Conservation (phyloP, 2,113 vertebrate genomes). For the Pimephales promelas region DNA sequence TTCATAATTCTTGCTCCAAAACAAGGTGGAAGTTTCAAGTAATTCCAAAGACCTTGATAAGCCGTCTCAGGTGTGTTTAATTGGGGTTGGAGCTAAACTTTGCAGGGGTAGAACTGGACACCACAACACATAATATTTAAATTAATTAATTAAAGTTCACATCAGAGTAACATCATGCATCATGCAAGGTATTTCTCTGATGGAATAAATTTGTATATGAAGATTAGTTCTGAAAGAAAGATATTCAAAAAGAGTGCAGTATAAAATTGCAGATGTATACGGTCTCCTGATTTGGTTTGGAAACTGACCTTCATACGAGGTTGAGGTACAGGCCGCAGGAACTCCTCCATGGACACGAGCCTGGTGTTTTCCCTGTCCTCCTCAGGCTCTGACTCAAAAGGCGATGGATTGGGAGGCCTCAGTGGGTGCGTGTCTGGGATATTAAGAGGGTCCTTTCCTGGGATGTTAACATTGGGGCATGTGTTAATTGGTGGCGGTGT, state of each 20-base stretch:
- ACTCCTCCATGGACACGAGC: conserved; percentile 78
- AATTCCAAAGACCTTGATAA: neutral
- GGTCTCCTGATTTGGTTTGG: too few species aligned
- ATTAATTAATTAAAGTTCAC: neutral
- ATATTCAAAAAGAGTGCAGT: neutral
- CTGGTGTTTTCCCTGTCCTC: conserved; percentile 71
- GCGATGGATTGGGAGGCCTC: conserved; percentile 65
- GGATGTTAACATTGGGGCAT: conserved; percentile 56
- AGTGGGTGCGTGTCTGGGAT: conserved; percentile 60
- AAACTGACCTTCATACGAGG: conserved; percentile 69
- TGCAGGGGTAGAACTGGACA: neutral
- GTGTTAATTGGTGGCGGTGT: conserved; percentile 62
- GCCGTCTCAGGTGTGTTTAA: neutral
- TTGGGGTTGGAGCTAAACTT: neutral
- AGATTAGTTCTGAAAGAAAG: neutral
- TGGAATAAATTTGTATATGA: neutral
- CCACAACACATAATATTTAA: neutral
- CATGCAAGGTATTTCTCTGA: neutral
- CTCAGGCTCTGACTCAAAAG: conserved; percentile 74
- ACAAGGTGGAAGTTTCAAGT: neutral
- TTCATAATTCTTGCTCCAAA: neutral
- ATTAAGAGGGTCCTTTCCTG: conserved; percentile 59
- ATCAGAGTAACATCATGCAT: too few species aligned
- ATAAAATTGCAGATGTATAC: neutral
- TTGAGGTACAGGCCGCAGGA: conserved; percentile 66